Base-by-base conservation (phyloP, 35 echinoderm and acorn worm species). In the Apostichopus parvimensis region DNA sequence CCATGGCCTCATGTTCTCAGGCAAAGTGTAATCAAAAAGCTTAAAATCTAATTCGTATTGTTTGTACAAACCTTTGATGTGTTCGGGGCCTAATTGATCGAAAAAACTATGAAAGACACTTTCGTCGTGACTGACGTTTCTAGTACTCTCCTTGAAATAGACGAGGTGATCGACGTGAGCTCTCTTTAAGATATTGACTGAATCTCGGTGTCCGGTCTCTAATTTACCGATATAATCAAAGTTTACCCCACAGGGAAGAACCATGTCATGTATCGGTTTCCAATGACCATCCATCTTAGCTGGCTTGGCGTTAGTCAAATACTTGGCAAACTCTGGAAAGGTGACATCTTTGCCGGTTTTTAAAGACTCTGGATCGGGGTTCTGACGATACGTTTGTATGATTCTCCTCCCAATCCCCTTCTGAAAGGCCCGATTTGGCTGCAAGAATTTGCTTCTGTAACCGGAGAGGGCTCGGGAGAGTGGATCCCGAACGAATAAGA, bases 181-280 rank as follows among this genome's bases (percentile, higher is more conserved):
- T 59, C 91, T 87, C 55, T 94, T 57, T 64, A 98, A 84, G 22
- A 98, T 95, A 72, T 95, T 83, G 15, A 92, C 85, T 10, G 94
- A 91, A 79, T 98, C 97, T 28, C 89, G 79, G 9, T 93, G 71
- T 4, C 82, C 90, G 0, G 92, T 98, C 84, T 98, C 97, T 54
- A 98, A 52, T 80, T 95, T 95, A 11, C 94, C 97, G 53, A 98
- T 95, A 56, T 88, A 98, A 58, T 98, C 94, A 85, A 96, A 98
- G 8, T 92, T 11, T 4, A 95, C 57, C 4, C 78, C 86, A 80
- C 97, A 98, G 52, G 94, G 94, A 56, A 95, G 87, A 9, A 94
- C 92, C 87, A 95, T 94, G 57, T 98, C 77, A 55, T 95, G 90
- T 9, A 98, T 94, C 8, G 94, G 91, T 53, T 94, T 88, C 90